These are phyloP conservation scores for Drosophila leonis DNA, from an alignment of 2,888 invertebrate species.

Conservation along the genomic window DNA sequence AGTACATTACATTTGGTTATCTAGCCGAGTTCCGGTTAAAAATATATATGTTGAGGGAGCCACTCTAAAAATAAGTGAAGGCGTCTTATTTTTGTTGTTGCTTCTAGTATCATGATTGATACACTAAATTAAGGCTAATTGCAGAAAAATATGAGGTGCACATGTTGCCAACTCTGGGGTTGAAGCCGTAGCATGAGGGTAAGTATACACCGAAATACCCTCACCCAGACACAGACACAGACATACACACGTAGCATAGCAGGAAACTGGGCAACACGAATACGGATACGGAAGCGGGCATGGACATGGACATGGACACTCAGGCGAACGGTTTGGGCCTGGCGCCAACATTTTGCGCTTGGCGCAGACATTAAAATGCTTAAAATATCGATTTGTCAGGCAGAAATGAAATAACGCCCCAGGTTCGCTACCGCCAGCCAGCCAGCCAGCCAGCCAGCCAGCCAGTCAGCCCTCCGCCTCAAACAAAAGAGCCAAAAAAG, in stretches of 20 bases:
- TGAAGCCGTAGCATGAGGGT: constrained; percentile 41
- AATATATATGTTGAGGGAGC: constrained; percentile 21
- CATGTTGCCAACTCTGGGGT: constrained; percentile 56
- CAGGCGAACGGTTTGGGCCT: constrained; percentile 27
- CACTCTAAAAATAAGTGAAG: constrained; percentile 44
- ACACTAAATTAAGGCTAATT: constrained; percentile 77
- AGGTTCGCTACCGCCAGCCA: constrained; percentile 12
- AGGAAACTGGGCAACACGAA: constrained; percentile 36
- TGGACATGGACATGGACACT: constrained; percentile 53
- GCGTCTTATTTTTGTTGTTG: constrained; percentile 28
- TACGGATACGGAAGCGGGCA: constrained; percentile 51
- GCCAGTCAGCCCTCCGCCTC: background rate
- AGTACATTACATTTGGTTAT: constrained; percentile 26
- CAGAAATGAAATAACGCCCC: constrained; percentile 62
- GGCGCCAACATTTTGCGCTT: constrained; percentile 79
- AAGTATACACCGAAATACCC: background rate
- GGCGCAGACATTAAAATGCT: constrained; percentile 80
- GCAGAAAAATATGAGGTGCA: constrained; percentile 77
- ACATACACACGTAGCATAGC: background rate
- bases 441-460: background rate
- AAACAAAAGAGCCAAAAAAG: constrained; percentile 63
- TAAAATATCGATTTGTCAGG: constrained; percentile 76
- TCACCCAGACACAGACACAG: background rate
- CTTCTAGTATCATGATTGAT: constrained; percentile 70
- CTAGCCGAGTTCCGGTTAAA: constrained; percentile 47